Conservation (phyloP, 2,113 vertebrate genomes). For the Oncorhynchus mykiss region DNA sequence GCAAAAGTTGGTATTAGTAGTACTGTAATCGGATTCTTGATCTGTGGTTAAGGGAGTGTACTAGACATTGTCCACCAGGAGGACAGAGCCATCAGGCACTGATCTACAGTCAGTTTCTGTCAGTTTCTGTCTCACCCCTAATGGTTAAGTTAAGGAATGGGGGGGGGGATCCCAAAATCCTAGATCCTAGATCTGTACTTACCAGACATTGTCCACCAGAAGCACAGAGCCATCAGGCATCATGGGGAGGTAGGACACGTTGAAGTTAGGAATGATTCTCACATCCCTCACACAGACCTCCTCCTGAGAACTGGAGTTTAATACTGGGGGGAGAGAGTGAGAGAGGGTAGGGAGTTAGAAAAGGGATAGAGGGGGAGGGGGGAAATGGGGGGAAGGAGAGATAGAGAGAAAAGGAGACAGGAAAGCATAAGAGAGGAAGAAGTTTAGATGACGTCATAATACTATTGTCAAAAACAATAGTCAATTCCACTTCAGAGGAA, state of each 20-base stretch:
- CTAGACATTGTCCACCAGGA: too few relatives aligned
- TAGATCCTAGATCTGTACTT: constrained; percentile 44
- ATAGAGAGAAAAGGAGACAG: not conserved
- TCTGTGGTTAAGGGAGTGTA: too few relatives aligned
- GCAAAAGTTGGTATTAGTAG: too few relatives aligned
- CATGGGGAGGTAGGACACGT: constrained; percentile 85
- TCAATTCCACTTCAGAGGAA: not conserved
- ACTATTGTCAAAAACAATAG: not conserved
- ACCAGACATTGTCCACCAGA: constrained; percentile 87
- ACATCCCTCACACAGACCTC: constrained; percentile 81
- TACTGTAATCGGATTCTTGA: too few relatives aligned
- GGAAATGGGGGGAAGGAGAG: not conserved
- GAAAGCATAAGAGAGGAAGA: not conserved
- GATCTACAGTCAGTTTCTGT: too few relatives aligned
- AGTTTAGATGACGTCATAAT: not conserved
- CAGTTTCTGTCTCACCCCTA: not conserved
- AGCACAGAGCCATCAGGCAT: constrained; percentile 89
- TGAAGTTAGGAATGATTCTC: constrained; percentile 85
- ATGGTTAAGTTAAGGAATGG: not conserved
- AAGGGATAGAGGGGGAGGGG: not conserved
- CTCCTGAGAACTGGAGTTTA: constrained; percentile 84
- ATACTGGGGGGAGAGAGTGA: constrained; percentile 62
- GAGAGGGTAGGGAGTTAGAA: too few relatives aligned
- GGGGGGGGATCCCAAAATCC: not conserved
- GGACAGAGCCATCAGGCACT: too few relatives aligned